These are phyloP conservation scores for Crotophaga sulcirostris DNA, from an alignment of 2,113 vertebrate species.

Conservation along the genomic window DNA sequence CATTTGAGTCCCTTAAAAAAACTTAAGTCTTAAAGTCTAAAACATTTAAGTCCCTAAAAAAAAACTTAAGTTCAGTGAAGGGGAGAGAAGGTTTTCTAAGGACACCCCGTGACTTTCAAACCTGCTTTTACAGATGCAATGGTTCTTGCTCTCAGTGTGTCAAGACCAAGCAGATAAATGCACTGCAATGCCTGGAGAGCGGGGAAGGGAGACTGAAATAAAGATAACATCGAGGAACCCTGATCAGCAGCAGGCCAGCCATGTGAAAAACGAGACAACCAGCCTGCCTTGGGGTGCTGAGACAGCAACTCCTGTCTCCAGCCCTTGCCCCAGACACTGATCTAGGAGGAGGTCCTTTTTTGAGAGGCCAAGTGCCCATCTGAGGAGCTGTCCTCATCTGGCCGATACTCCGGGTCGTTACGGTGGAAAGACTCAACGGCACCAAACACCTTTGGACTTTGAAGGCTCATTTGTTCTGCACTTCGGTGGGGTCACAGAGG, in stretches of 20 bases:
- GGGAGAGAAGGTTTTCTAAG: not conserved
- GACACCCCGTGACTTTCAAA: not conserved
- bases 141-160: not conserved
- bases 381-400: not conserved
- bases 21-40: no score
- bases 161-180: not conserved
- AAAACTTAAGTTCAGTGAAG: no score
- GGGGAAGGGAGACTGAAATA: not conserved
- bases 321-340: not conserved
- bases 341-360: not conserved
- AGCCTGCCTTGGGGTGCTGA: not conserved
- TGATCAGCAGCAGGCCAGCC: not conserved
- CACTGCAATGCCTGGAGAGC: not conserved
- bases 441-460: not conserved
- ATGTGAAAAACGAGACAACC: not conserved
- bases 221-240: conserved; percentile 34
- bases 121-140: not conserved
- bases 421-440: not conserved
- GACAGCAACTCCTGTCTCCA: not conserved
- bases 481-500: not conserved
- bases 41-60: no score
- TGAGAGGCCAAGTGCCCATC: not conserved
- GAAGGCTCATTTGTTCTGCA: not conserved
- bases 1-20: not conserved
- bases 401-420: rapidly evolving